These are phyloP conservation scores for Watsonalla cultraria DNA, from an alignment of 2,888 invertebrate genomes.

Conservation along the genomic window DNA sequence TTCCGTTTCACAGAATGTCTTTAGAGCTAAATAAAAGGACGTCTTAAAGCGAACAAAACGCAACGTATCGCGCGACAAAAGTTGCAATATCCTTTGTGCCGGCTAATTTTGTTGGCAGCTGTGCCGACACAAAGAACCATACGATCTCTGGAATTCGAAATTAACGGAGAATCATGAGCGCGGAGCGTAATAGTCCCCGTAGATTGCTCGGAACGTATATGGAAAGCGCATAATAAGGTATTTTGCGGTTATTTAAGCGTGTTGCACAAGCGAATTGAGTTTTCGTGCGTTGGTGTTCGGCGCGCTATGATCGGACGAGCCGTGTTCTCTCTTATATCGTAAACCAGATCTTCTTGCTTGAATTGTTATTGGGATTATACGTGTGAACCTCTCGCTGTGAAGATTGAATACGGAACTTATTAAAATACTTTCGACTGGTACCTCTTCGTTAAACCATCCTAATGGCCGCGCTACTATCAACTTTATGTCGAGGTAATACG, in stretches of 20 bases:
- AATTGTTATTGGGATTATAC: slow-evolving; percentile 64
- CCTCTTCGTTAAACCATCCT: slow-evolving; percentile 13
- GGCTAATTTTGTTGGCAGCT: slow-evolving; percentile 64
- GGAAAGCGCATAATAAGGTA: slow-evolving; percentile 76
- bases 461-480: slow-evolving; percentile 8
- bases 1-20: slow-evolving; percentile 65
- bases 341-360: slow-evolving; percentile 62
- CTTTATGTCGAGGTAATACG: neutral
- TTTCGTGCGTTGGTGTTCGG: slow-evolving; percentile 66
- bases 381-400: slow-evolving; percentile 52
- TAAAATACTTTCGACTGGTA: slow-evolving; percentile 46
- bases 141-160: slow-evolving; percentile 63
- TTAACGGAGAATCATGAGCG: slow-evolving; percentile 67
- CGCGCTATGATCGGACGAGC: slow-evolving; percentile 52
- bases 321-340: slow-evolving; percentile 52
- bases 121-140: slow-evolving; percentile 59
- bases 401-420: slow-evolving; percentile 54
- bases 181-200: slow-evolving; percentile 59
- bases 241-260: slow-evolving; percentile 76
- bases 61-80: slow-evolving; percentile 59
- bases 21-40: slow-evolving; percentile 56
- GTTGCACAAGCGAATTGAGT: slow-evolving; percentile 73
- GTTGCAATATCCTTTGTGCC: slow-evolving; percentile 65
- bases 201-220: slow-evolving; percentile 73
- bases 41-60: slow-evolving; percentile 59